phyloP scores from a whole-genome alignment of 2,888 invertebrate genomes.

The Synergus umbraculus region DNA sequence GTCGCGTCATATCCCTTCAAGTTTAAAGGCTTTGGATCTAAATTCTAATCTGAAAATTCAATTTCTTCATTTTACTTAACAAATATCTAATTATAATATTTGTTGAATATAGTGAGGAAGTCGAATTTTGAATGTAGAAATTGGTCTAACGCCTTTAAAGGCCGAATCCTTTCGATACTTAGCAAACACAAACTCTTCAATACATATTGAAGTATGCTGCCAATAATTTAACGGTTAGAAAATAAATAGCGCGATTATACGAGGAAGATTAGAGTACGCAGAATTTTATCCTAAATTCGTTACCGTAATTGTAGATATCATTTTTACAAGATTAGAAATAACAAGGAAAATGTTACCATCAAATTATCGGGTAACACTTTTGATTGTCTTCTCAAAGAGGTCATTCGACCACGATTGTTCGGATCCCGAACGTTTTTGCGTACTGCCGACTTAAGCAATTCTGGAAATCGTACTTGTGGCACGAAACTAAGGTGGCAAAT shows the following conservation, averaged over 20 bases:
- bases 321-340: constrained; percentile 64
- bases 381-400: constrained; percentile 77
- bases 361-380: constrained; percentile 72
- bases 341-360: constrained; percentile 75
- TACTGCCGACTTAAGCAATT: constrained; percentile 2
- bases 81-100: no score
- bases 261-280: constrained; percentile 55
- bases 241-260: constrained; percentile 60
- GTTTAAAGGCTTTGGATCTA: neutral
- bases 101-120: no score
- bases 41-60: no score
- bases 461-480: neutral
- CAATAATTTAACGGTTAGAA: constrained; percentile 28
- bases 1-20: constrained; percentile 15
- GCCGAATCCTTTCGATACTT: neutral
- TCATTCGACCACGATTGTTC: constrained; percentile 49
- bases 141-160: neutral
- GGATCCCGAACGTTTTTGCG: constrained; percentile 45
- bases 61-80: no score
- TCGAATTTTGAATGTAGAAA: no score
- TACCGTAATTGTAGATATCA: constrained; percentile 50
- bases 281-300: constrained; percentile 55
- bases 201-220: neutral
- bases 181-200: neutral
- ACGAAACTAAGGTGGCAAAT: neutral